These are phyloP conservation scores for Isaurus tuberculatus DNA, from an alignment of 92 coral and sea anemone genomes.

Conservation along the genomic window DNA sequence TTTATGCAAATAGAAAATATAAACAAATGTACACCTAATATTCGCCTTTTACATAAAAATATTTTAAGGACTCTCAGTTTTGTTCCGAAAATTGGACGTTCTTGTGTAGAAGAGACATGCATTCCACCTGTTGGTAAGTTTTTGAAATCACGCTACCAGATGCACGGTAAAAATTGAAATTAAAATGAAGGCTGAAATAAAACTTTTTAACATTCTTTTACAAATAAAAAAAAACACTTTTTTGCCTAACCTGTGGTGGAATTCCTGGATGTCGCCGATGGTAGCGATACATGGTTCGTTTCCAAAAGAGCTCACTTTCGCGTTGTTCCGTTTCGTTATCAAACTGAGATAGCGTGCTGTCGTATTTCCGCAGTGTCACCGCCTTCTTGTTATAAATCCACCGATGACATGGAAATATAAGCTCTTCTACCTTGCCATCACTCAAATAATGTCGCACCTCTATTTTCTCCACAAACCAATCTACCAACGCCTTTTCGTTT, in stretches of 20 bases:
- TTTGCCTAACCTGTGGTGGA: slow-evolving; percentile 84
- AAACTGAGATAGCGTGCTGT: slow-evolving; percentile 82
- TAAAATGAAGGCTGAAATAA: background rate
- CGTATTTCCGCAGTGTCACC: slow-evolving; percentile 68
- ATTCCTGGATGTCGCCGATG: slow-evolving; percentile 73
- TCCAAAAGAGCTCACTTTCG: slow-evolving; percentile 92
- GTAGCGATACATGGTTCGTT: slow-evolving; percentile 94
- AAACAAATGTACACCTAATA: too few relatives aligned
- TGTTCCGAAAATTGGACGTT: too few relatives aligned
- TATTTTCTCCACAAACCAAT: slow-evolving; percentile 95
- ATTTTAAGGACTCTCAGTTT: too few relatives aligned
- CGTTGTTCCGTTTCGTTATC: slow-evolving; percentile 85
- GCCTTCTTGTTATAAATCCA: slow-evolving; percentile 88
- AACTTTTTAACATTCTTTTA: background rate
- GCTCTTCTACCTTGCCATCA: slow-evolving; percentile 66
- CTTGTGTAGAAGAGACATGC: too few relatives aligned
- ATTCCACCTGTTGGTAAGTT: slow-evolving; percentile 14
- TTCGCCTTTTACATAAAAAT: too few relatives aligned
- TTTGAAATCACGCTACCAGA: background rate
- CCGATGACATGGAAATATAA: slow-evolving; percentile 91
- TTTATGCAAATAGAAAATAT: too few relatives aligned
- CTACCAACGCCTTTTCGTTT: slow-evolving; percentile 77
- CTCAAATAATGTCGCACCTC: slow-evolving; percentile 80
- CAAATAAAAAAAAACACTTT: background rate
- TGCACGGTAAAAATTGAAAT: background rate